A percentile compares a stretch with the other conserved stretches of the same genome.
Conservation (phyloP, 2,888 invertebrate species). For the Athripsodes cinereus region DNA sequence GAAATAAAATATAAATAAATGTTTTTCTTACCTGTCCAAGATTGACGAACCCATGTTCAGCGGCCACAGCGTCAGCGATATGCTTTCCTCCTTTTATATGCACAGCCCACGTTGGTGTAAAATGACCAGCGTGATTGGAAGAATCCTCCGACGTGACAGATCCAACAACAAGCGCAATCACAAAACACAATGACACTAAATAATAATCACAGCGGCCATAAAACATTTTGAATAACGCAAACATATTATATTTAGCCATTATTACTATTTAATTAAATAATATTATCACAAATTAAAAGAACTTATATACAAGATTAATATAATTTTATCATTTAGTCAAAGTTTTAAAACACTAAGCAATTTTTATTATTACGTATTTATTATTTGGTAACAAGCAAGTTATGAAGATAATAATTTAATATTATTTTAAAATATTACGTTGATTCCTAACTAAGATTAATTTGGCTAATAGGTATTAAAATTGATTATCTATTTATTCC, state of each 20-base stretch:
- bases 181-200: neutral
- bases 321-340: too few relatives aligned
- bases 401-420: too few relatives aligned
- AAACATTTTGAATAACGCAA: neutral
- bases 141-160: constrained; percentile 6
- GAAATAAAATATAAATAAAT: too few relatives aligned
- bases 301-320: too few relatives aligned
- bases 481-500: too few relatives aligned
- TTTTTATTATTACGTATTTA: too few relatives aligned
- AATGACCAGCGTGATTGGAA: constrained; percentile 41
- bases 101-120: constrained; percentile 82
- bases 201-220: neutral
- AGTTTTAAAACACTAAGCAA: too few relatives aligned
- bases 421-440: too few relatives aligned
- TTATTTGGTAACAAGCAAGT: too few relatives aligned
- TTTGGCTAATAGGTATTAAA: too few relatives aligned
- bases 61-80: constrained; percentile 68
- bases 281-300: too few relatives aligned
- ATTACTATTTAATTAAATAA: neutral
- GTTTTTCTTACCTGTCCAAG: constrained; percentile 74
- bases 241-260: neutral
- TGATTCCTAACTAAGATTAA: too few relatives aligned
- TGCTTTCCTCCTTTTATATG: constrained; percentile 66
- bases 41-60: constrained; percentile 77
- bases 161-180: neutral